Evolutionary conservation across 2,888 invertebrate genomes (phyloP), one percentile per base, ranked within the genome.

Genomic region (Aphodius sticticus): DNA sequence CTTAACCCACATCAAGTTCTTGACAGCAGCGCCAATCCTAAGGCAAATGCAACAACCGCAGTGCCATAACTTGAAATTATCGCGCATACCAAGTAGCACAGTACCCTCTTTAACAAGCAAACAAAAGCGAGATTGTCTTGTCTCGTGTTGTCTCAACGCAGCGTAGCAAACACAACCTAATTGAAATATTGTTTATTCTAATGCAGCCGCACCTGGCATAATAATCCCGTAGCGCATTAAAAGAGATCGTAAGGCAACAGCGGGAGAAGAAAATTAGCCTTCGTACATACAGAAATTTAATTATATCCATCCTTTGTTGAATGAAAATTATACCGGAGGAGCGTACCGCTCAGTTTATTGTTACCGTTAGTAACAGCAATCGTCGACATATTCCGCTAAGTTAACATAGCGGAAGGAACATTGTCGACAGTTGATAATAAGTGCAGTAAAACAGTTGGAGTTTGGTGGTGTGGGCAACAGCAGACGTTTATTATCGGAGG

Each of bases 261-360:
- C 53, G 53, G 53, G 7, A 53, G 53, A 53, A 53, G 53, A 53
- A 53, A 53, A 53, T 53, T 53, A 53, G 0, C 53, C 7, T 53
- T 12, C 53, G 53, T 53, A 53, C 53, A 53, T 78, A 76, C 75
- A 78, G 78, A 78, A 78, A 78, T 78, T 75, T 78, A 78, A 78
- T 78, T 78, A 78, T 78, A 78, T 76, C 70, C 53, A 53, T 78
- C 78, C 78, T 78, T 78, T 78, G 78, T 78, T 78, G 78, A 76
- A 78, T 76, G 16, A 75, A 76, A 78, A 78, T 78, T 78, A 78
- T 76, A 70, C 69, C 75, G 69, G 37, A 37, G 70, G 76, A 76
- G 37, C 75, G 53, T 53, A 53, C 53, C 78, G 70, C 76, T 78
- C 75, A 78, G 78, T 74, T 78, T 78, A 78, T 70, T 75, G 78